These are phyloP conservation scores for Scalopus aquaticus DNA, from an alignment of 2,113 vertebrate species.

Conservation along the genomic window DNA sequence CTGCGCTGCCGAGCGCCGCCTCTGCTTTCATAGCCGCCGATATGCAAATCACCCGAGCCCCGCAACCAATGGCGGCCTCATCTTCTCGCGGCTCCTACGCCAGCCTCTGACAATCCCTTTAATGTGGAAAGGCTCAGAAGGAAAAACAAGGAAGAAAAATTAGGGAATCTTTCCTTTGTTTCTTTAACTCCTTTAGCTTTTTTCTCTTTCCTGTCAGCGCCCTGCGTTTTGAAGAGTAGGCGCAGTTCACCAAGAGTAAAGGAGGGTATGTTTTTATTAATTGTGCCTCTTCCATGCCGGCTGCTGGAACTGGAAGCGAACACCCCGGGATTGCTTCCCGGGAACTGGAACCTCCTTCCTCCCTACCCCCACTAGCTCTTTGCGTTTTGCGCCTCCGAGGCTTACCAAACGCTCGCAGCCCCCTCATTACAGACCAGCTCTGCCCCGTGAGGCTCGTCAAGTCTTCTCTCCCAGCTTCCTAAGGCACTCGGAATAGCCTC, in stretches of 20 bases:
- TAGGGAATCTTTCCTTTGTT: slow-evolving; percentile 83
- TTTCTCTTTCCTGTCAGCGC: neutral
- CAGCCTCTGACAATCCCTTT: slow-evolving; percentile 86
- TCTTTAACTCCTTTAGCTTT: slow-evolving; percentile 65
- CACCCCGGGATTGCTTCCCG: neutral
- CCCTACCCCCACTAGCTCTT: neutral
- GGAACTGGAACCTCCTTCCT: neutral
- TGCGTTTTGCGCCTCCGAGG: neutral
- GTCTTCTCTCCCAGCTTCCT: slow-evolving; percentile 7
- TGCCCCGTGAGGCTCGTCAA: neutral
- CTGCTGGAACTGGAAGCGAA: neutral
- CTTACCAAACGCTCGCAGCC: neutral
- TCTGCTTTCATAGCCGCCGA: slow-evolving; percentile 90
- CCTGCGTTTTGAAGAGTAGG: slow-evolving; percentile 51
- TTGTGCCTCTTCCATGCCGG: neutral
- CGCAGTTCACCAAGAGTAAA: slow-evolving; percentile 21
- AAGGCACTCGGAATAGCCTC: slow-evolving; percentile 21
- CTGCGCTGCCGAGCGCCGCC: slow-evolving; percentile 51
- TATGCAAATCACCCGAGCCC: slow-evolving; percentile 90
- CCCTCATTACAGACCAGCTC: neutral
- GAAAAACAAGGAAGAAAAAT: slow-evolving; percentile 80
- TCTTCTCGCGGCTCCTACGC: slow-evolving; percentile 60
- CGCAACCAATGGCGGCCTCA: slow-evolving; percentile 82
- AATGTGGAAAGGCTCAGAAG: slow-evolving; percentile 85
- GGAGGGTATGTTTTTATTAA: slow-evolving; percentile 40